phyloP scores from a whole-genome alignment of 2,113 vertebrate genomes.

The Sinocyclocheilus anophthalmus region DNA sequence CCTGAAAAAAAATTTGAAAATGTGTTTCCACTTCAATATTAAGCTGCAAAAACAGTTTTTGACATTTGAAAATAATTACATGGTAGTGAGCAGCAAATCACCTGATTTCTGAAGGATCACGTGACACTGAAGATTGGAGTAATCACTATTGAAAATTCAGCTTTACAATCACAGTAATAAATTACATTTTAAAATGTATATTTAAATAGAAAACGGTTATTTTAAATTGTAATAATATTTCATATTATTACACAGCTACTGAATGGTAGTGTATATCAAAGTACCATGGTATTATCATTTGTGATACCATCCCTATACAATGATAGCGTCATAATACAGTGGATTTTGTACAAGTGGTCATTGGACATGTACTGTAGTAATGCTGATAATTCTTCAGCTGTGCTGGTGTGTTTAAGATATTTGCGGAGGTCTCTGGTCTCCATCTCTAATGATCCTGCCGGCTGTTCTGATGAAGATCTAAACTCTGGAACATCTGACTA shows the following conservation, averaged over 20 bases:
- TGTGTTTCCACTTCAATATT: too few species aligned
- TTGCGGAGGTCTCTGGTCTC: constrained; percentile 11
- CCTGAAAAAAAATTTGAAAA: too few species aligned
- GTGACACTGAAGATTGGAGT: too few species aligned
- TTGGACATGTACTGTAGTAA: background rate
- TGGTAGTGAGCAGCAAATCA: too few species aligned
- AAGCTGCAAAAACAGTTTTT: too few species aligned
- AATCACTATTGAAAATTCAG: too few species aligned
- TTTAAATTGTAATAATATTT: background rate
- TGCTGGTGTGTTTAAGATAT: constrained; percentile 1
- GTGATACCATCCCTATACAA: background rate
- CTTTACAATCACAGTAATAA: too few species aligned
- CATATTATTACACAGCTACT: too few species aligned
- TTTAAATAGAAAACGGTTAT: background rate
- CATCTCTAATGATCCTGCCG: constrained; percentile 2
- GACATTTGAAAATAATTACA: too few species aligned
- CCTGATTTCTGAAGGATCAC: too few species aligned
- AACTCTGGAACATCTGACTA: constrained; percentile 20
- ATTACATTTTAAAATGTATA: background rate
- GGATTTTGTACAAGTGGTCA: background rate
- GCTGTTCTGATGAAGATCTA: constrained; percentile 28
- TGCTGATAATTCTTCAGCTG: background rate
- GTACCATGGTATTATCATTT: background rate
- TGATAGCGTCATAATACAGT: background rate
- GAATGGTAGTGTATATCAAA: background rate